Evolutionary conservation across 30 jellyfish, hydroid and myxozoan genomes (phyloP).

Genomic region (Hydractinia echinata): DNA sequence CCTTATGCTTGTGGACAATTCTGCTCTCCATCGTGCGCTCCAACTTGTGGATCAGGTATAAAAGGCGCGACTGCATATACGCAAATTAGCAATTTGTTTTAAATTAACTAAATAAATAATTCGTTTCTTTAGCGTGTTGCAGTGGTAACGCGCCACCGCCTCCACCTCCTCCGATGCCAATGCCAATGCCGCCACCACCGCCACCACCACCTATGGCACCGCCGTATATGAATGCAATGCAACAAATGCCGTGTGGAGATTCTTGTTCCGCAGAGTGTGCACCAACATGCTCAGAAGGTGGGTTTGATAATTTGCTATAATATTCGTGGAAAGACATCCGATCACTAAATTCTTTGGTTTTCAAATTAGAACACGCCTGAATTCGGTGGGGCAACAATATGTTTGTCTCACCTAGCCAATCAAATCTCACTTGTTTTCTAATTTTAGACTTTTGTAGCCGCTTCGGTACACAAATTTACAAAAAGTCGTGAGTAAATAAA

Average conservation of each 20-base stretch:
- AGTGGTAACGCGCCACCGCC: slow-evolving; percentile 40
- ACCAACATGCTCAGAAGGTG: slow-evolving; percentile 51
- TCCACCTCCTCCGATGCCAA: slow-evolving; percentile 34
- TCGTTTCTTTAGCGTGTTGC: slow-evolving; percentile 32
- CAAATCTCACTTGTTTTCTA: too few species aligned
- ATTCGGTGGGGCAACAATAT: too few species aligned
- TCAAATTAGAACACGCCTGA: too few species aligned
- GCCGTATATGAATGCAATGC: neutral
- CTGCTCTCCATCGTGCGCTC: slow-evolving; percentile 64
- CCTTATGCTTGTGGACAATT: slow-evolving; percentile 76
- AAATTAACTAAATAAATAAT: neutral
- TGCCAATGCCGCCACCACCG: slow-evolving; percentile 42
- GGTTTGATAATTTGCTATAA: slow-evolving; percentile 8
- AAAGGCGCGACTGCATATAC: neutral
- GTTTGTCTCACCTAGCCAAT: too few species aligned
- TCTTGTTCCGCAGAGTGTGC: slow-evolving; percentile 44
- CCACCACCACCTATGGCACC: slow-evolving; percentile 29
- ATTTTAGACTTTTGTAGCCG: too few species aligned
- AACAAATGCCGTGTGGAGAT: slow-evolving; percentile 43
- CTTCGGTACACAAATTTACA: too few species aligned
- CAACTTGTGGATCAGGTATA: slow-evolving; percentile 29
- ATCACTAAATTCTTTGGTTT: neutral
- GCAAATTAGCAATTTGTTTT: neutral
- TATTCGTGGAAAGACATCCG: neutral
- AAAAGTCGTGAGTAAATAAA: too few species aligned